Evolutionary conservation across 1,140 invertebrate species (phyloP).

Genomic region (Cheumatopsyche charites): DNA sequence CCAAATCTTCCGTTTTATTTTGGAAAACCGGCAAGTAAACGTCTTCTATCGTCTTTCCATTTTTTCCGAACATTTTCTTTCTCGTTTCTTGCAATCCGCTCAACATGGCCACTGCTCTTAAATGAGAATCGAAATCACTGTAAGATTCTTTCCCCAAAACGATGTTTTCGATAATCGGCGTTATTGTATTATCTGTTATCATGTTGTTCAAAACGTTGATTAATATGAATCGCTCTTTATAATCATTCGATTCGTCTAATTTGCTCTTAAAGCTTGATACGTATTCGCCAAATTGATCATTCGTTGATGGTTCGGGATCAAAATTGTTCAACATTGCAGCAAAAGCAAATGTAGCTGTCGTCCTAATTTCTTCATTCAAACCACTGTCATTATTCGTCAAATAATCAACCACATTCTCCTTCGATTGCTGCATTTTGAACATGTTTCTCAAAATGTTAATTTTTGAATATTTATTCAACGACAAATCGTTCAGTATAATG

Average conservation of each 20-base stretch:
- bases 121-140: not conserved
- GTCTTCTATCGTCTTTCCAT: not conserved
- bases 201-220: not conserved
- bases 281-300: not conserved
- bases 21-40: not conserved
- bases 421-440: no score
- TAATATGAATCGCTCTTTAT: not conserved
- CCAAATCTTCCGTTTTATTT: not conserved
- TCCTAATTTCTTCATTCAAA: not conserved
- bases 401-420: not conserved
- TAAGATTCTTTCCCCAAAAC: not conserved
- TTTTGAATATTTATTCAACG: no score
- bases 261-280: not conserved
- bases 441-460: not conserved
- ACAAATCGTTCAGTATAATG: not conserved
- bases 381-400: not conserved
- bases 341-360: not conserved
- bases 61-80: no score
- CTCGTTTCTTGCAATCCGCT: not conserved
- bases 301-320: not conserved
- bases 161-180: not conserved
- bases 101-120: not conserved
- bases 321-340: not conserved
- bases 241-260: not conserved
- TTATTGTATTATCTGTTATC: not conserved